Base-by-base conservation (phyloP, 2,797 vertebrate genomes). In the Pantherophis vulpinus region DNA sequence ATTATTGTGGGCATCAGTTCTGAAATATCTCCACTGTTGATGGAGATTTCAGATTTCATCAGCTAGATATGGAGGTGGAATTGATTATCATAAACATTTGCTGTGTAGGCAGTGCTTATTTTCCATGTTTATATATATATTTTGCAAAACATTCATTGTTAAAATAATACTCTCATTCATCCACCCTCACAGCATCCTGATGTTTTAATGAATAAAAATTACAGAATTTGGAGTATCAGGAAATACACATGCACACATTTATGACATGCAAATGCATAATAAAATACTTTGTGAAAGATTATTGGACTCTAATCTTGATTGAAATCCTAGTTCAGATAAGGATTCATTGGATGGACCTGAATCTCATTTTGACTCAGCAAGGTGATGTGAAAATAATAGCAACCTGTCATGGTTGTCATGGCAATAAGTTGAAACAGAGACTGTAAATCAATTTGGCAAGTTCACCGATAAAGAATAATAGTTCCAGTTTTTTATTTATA, bases 371-470 rank as follows among this genome's bases (percentile, higher is more conserved):
- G 66, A 32, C 8, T 86, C 20, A 5, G 42, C 59, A 89, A 89
- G 56, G 37, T 83, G 88, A 61, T 89, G 54, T 83, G 66, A 86
- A 92, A 89, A 79, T 89, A 58, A 92, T 92, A 92, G 66, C 91
- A 92, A 74, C 66, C 87, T 92, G 37, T 79, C 9, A 16, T 86
- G 66, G 91, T 92, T 86, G 56, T 92, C 92, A 92, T 89, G 88
- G 51, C 83, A n/a, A 79, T 92, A 58, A 91, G 63, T 93, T 92
- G 91, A 87, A 93, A 93, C 90, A 92, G n/a, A 60, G 54, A 89
- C 37, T 51, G 9, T 79, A 79, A 60, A 74, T 56, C 63, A 32
- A 70, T 59, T 79, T 92, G 87, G 66, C 25, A 92, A 79, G 79
- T 89, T 70, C 74, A 83, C 59, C 3, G 9, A 42, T 59, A 14